phyloP scores from a whole-genome alignment of 2,113 vertebrate species.

The Sapajus apella region DNA sequence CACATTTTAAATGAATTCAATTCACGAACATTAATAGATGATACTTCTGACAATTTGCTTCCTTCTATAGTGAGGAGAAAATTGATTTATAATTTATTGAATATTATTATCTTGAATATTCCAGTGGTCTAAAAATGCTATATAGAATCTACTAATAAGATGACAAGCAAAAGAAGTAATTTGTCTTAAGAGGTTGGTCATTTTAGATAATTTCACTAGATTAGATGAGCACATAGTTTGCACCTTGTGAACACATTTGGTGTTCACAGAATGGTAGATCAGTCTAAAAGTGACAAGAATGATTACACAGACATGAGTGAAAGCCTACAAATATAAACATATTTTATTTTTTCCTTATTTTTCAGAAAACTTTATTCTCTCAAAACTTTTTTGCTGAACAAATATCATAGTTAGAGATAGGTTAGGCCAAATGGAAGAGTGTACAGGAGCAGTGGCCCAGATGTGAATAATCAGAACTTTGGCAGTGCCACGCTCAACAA shows the following conservation, averaged over 20 bases:
- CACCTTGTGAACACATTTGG: background rate
- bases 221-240: background rate
- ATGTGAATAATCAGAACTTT: too few relatives aligned
- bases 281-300: background rate
- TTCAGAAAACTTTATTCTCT: background rate
- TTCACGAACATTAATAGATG: conserved; percentile 43
- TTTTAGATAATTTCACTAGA: background rate
- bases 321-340: background rate
- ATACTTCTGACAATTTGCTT: conserved; percentile 13
- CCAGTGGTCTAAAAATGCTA: background rate
- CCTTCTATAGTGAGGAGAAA: conserved; percentile 21
- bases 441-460: background rate
- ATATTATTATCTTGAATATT: conserved; percentile 47
- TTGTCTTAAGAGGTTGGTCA: background rate
- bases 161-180: background rate
- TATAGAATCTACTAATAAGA: background rate
- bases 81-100: conserved; percentile 52
- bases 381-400: background rate
- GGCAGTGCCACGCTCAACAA: accelerated
- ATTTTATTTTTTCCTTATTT: background rate
- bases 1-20: conserved; percentile 65
- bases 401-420: background rate
- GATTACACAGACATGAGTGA: background rate
- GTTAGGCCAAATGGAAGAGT: background rate
- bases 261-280: background rate